These are phyloP conservation scores for Drosophila melanosoma DNA, from an alignment of 2,888 invertebrate species.

Conservation along the genomic window DNA sequence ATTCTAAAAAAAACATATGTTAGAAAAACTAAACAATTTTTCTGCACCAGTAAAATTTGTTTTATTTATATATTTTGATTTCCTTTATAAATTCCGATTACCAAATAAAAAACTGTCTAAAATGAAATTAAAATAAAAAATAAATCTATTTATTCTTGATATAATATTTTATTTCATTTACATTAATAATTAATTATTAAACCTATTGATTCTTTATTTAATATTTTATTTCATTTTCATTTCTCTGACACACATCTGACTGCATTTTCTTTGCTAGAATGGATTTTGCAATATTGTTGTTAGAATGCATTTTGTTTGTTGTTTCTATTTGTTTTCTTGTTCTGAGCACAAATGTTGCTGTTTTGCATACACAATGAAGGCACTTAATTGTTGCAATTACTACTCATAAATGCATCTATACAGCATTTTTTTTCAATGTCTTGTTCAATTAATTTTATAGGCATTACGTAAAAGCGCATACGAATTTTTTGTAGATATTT, in stretches of 20 bases:
- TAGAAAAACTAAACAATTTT: too few species aligned
- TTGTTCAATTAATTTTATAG: conserved; percentile 39
- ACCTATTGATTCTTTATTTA: too few species aligned
- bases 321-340: neutral
- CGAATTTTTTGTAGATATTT: conserved; percentile 15
- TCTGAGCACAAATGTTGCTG: neutral
- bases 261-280: neutral
- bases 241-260: too few species aligned
- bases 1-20: neutral
- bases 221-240: too few species aligned
- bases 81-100: neutral
- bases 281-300: too few species aligned
- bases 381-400: conserved; percentile 48
- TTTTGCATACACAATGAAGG: conserved; percentile 27
- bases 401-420: conserved; percentile 26
- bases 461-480: conserved; percentile 2
- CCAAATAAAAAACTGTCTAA: neutral
- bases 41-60: neutral
- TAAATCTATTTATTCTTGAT: too few species aligned
- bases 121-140: too few species aligned
- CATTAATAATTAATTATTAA: too few species aligned
- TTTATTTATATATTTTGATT: neutral
- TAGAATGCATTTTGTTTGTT: neutral
- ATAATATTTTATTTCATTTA: too few species aligned
- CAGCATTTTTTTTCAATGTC: conserved; percentile 10